Percentiles rank a stretch among this genome's conserved stretches.
phyloP scores from a whole-genome alignment of 2,797 vertebrate species.

The Characodon lateralis region DNA sequence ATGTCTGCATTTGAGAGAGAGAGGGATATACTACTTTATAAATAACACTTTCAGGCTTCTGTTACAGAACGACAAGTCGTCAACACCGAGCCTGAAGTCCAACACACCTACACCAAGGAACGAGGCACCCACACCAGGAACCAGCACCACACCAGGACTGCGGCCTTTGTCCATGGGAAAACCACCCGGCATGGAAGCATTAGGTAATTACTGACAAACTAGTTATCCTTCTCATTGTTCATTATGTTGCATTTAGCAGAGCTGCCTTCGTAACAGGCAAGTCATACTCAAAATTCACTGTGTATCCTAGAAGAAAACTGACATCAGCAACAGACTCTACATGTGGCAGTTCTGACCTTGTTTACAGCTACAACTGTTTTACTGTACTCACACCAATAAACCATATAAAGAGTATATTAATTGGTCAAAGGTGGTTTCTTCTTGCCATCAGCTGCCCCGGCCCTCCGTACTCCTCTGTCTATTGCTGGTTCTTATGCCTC shows the following conservation, averaged over 20 bases:
- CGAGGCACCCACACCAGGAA: constrained; percentile 92
- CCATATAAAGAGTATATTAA: neutral
- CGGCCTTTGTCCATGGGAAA: constrained; percentile 89
- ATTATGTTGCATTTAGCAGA: neutral
- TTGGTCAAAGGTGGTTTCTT: neutral
- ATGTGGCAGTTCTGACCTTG: neutral
- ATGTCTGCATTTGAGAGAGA: neutral
- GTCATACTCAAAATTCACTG: neutral
- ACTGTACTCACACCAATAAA: neutral
- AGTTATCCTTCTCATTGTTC: neutral
- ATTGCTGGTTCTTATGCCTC: constrained; percentile 87
- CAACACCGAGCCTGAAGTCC: constrained; percentile 93
- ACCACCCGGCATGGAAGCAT: constrained; percentile 89
- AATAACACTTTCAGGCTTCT: constrained; percentile 19
- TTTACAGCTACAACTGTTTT: neutral
- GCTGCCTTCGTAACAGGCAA: neutral
- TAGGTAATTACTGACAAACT: constrained; percentile 75
- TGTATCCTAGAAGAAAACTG: neutral
- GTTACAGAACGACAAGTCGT: constrained; percentile 92
- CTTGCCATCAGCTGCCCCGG: constrained; percentile 79
- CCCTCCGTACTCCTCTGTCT: constrained; percentile 91
- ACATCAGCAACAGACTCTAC: neutral
- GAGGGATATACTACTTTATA: too few relatives aligned
- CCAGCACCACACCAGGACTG: constrained; percentile 92
- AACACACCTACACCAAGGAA: constrained; percentile 94